These are phyloP conservation scores for Drosophila watanabei DNA, from an alignment of 1,140 invertebrate genomes.

Conservation along the genomic window DNA sequence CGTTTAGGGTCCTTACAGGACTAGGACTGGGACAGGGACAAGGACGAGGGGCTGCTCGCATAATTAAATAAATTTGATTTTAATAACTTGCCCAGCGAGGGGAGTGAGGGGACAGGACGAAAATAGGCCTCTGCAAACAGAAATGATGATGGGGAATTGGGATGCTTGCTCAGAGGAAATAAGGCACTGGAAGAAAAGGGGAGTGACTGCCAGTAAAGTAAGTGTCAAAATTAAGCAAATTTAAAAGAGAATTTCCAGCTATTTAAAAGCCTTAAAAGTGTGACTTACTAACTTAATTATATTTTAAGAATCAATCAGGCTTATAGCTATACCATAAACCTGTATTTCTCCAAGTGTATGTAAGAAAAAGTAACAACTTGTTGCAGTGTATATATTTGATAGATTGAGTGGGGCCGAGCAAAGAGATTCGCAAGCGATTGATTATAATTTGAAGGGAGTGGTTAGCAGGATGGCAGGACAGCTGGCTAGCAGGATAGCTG, in stretches of 20 bases:
- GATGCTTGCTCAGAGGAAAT: background rate
- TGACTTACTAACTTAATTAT: background rate
- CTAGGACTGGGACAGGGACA: background rate
- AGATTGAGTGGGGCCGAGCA: slow-evolving; percentile 15
- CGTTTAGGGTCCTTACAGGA: slow-evolving; percentile 10
- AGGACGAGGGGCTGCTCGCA: slow-evolving; percentile 37
- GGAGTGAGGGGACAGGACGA: background rate
- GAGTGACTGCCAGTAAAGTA: no score
- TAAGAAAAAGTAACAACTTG: slow-evolving; percentile 7
- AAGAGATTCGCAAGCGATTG: slow-evolving; percentile 31
- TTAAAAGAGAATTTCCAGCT: no score
- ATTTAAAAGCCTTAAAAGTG: background rate
- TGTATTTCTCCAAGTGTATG: background rate
- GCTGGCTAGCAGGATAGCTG: no score
- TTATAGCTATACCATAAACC: background rate
- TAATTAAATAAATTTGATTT: slow-evolving; percentile 78
- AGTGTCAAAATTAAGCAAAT: background rate
- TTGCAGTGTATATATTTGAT: slow-evolving; percentile 23
- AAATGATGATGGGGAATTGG: slow-evolving; percentile 2
- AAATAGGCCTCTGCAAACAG: slow-evolving; percentile 40
- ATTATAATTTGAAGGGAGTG: slow-evolving; percentile 25
- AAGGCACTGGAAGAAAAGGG: slow-evolving; percentile 7
- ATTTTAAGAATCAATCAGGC: no score
- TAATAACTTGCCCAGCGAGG: slow-evolving; percentile 60
- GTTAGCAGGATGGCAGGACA: background rate